Conservation (phyloP, 2,797 vertebrate species). For the Poecilia picta region DNA sequence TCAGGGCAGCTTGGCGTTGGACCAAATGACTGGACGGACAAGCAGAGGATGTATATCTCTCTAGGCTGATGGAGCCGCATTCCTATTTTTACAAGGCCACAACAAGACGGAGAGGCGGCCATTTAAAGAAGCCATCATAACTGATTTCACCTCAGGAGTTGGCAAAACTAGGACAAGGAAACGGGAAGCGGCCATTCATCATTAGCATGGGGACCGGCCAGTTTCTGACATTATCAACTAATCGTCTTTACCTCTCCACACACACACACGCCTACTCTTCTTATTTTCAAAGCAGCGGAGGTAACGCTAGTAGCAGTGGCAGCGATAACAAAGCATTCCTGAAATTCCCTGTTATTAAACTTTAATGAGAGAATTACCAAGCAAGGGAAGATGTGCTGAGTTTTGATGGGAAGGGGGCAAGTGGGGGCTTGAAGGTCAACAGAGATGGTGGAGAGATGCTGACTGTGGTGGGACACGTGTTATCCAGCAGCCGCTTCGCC, state of each 20-base stretch:
- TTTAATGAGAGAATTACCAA: slow-evolving; percentile 73
- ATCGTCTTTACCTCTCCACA: slow-evolving; percentile 19
- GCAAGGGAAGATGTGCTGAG: slow-evolving; percentile 41
- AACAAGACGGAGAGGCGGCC: slow-evolving; percentile 52
- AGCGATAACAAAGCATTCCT: slow-evolving; percentile 60
- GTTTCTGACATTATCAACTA: slow-evolving; percentile 36
- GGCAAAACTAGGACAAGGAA: slow-evolving; percentile 65
- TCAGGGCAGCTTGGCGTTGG: slow-evolving; percentile 66
- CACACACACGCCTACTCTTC: slow-evolving; percentile 1
- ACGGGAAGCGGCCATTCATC: slow-evolving; percentile 72
- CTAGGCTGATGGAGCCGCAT: slow-evolving; percentile 59
- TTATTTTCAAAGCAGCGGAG: slow-evolving; percentile 20
- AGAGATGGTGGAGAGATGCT: slow-evolving; percentile 48
- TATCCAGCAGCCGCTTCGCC: slow-evolving; percentile 47
- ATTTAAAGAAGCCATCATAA: slow-evolving; percentile 71
- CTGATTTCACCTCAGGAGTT: slow-evolving; percentile 65
- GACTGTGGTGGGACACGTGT: slow-evolving; percentile 57
- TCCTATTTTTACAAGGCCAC: slow-evolving; percentile 43
- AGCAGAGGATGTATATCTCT: slow-evolving; percentile 67
- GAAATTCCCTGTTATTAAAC: slow-evolving; percentile 76
- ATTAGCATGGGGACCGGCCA: slow-evolving; percentile 59
- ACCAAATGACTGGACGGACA: slow-evolving; percentile 68
- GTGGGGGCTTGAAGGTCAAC: slow-evolving; percentile 51
- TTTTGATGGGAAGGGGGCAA: slow-evolving; percentile 46
- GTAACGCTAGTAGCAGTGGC: slow-evolving; percentile 18